Conservation (phyloP, 2,797 vertebrate genomes). For the Microhierax caerulescens region DNA sequence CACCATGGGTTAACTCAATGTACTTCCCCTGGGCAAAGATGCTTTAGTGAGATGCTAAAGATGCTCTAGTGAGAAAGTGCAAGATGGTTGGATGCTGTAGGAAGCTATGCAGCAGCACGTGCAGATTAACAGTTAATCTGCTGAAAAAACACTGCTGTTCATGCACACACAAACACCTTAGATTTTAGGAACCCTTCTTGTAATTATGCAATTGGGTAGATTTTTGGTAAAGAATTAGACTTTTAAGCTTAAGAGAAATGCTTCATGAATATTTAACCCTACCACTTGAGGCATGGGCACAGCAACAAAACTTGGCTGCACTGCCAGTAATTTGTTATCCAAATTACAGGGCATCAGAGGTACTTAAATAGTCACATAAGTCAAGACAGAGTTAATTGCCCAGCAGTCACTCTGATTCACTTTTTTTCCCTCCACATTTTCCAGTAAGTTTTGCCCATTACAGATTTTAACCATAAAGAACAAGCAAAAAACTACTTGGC, state of each 20-base stretch:
- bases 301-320: neutral
- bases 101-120: neutral
- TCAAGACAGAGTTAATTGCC: neutral
- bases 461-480: neutral
- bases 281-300: neutral
- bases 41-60: neutral
- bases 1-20: rapidly evolving
- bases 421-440: neutral
- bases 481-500: neutral
- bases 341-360: neutral
- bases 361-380: neutral
- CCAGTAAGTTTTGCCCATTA: neutral
- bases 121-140: neutral
- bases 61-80: neutral
- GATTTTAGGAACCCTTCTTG: neutral
- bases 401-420: neutral
- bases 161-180: neutral
- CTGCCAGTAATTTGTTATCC: neutral
- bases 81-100: neutral
- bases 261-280: neutral
- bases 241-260: neutral
- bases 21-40: neutral
- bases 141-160: rapidly evolving
- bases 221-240: neutral
- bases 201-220: neutral